These are phyloP conservation scores for Temnopleurus reevesii DNA, from an alignment of 53 echinoderm and acorn worm genomes.

Conservation along the genomic window DNA sequence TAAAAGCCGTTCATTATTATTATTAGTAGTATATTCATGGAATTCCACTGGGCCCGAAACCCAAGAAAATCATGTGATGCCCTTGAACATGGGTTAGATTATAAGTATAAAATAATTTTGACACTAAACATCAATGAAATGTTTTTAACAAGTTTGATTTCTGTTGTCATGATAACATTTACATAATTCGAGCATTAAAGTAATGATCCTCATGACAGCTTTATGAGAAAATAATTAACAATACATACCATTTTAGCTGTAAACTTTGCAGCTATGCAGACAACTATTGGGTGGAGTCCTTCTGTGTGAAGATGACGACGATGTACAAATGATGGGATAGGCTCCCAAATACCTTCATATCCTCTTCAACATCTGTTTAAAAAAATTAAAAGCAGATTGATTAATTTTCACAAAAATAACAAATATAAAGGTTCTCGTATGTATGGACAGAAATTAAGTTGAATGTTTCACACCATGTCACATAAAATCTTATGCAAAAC, in stretches of 20 bases:
- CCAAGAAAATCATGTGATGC: no score
- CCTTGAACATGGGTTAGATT: no score
- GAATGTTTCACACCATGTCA: neutral
- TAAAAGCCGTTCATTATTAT: no score
- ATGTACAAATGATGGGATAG: neutral
- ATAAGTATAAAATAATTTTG: no score
- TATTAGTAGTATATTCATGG: no score
- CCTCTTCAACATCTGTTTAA: slow-evolving; percentile 2
- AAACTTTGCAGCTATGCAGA: neutral
- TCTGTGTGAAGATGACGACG: neutral
- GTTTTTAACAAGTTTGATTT: no score
- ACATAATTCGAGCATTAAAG: no score
- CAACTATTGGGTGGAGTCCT: neutral
- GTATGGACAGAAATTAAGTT: neutral
- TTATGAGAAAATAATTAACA: neutral
- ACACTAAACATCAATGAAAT: no score
- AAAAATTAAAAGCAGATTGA: neutral
- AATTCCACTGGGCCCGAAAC: no score
- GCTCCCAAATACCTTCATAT: neutral
- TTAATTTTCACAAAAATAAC: neutral
- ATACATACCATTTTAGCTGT: neutral
- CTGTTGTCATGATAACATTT: neutral
- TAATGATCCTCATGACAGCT: neutral
- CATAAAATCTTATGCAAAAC: neutral
- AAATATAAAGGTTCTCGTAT: neutral